These are phyloP conservation scores for Ditylenchus weischeri DNA, from an alignment of 2,888 invertebrate genomes.

Conservation along the genomic window DNA sequence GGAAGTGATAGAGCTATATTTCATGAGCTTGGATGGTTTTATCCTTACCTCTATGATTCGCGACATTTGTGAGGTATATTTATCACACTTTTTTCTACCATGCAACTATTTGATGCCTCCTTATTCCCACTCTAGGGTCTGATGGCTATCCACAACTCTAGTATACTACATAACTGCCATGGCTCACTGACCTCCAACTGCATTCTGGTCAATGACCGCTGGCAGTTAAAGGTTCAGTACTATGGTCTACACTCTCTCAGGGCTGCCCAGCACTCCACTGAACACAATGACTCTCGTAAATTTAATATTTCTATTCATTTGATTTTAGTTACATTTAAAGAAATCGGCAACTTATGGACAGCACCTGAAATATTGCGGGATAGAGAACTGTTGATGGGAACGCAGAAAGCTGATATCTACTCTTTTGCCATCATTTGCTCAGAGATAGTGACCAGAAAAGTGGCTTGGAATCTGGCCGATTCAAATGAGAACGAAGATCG, in stretches of 20 bases:
- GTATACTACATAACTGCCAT: constrained; percentile 35
- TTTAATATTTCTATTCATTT: not conserved
- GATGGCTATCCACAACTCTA: constrained; percentile 43
- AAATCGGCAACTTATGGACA: constrained; percentile 73
- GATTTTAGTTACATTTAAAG: not conserved
- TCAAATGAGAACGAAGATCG: constrained; percentile 1
- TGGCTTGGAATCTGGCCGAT: constrained; percentile 7
- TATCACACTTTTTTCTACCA: not conserved
- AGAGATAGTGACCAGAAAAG: constrained; percentile 80
- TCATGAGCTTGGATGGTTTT: constrained; percentile 42
- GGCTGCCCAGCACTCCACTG: not conserved
- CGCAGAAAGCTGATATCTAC: constrained; percentile 88
- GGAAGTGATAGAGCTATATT: constrained; percentile 36
- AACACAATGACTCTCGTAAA: constrained; percentile 2
- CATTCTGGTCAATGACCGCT: constrained; percentile 45
- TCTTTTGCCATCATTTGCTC: constrained; percentile 92
- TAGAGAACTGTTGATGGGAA: constrained; percentile 65
- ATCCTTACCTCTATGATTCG: constrained; percentile 40
- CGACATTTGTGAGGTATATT: constrained; percentile 34
- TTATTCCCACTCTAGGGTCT: constrained; percentile 31
- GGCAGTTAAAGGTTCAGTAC: constrained; percentile 45
- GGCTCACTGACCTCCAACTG: constrained; percentile 38
- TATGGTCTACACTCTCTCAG: constrained; percentile 37
- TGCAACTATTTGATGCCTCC: not conserved
- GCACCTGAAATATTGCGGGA: constrained; percentile 85